Evolutionary conservation across 2,888 invertebrate species (phyloP).

Genomic region (Epinotia bilunana): DNA sequence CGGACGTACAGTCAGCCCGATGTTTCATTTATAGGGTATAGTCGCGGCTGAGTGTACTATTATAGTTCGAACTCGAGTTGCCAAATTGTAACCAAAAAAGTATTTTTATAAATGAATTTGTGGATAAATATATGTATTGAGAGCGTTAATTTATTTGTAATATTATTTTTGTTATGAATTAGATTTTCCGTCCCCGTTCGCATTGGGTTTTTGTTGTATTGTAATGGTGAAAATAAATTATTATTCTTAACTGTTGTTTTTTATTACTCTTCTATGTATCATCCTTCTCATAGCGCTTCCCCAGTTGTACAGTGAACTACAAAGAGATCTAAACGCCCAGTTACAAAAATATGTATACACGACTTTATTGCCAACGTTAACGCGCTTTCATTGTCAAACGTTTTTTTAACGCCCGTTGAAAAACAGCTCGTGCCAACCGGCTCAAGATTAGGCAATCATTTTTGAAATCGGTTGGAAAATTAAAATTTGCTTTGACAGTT

Average conservation of each 20-base stretch:
- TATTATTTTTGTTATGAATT: conserved; percentile 48
- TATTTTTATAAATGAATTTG: conserved; percentile 66
- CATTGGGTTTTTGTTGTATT: conserved; percentile 57
- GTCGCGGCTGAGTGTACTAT: conserved; percentile 9
- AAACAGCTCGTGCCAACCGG: too few relatives aligned
- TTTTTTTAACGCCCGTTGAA: too few relatives aligned
- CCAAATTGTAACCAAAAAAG: conserved; percentile 72
- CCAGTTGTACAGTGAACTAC: not conserved
- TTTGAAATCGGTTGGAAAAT: too few relatives aligned
- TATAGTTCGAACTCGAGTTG: conserved; percentile 45
- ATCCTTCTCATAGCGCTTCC: not conserved
- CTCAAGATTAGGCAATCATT: too few relatives aligned
- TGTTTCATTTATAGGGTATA: conserved; percentile 1
- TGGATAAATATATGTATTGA: conserved; percentile 44
- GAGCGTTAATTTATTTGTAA: conserved; percentile 41
- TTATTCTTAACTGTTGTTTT: conserved; percentile 22
- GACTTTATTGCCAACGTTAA: too few relatives aligned
- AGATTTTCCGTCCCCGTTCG: conserved; percentile 74
- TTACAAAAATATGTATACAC: too few relatives aligned
- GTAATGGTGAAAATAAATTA: conserved; percentile 59
- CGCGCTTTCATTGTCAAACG: too few relatives aligned
- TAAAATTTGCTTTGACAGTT: too few relatives aligned
- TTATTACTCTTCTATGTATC: not conserved
- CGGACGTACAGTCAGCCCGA: conserved; percentile 26
- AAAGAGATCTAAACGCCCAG: not conserved